Evolutionary conservation across 2,113 vertebrate species (phyloP).

Genomic region (Connochaetes taurinus): DNA sequence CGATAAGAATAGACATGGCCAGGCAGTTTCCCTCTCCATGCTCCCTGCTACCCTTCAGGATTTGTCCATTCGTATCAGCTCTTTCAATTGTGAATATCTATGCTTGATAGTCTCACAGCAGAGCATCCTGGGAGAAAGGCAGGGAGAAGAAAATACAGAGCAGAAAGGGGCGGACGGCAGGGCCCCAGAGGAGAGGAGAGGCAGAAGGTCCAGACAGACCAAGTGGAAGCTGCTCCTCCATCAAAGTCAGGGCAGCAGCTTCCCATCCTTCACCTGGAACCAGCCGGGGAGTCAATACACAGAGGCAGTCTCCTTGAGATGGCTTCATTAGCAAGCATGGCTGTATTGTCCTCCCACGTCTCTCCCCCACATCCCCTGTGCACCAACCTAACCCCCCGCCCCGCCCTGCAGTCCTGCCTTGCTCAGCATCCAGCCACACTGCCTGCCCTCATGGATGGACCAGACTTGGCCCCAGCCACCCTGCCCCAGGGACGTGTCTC

Average conservation of each 20-base stretch:
- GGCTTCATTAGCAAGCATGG: neutral
- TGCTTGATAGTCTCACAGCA: neutral
- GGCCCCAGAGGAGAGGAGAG: neutral
- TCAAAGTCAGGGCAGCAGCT: neutral
- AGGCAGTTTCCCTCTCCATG: neutral
- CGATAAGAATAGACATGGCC: neutral
- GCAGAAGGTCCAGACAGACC: constrained; percentile 2
- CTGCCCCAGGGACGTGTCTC: neutral
- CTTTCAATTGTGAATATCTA: rapidly evolving
- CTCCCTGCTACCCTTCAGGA: too few relatives aligned
- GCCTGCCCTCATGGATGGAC: neutral
- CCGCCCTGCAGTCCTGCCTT: too few relatives aligned
- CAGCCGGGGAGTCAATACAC: neutral
- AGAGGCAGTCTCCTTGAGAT: neutral
- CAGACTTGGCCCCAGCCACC: neutral
- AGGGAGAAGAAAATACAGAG: neutral
- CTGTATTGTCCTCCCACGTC: neutral
- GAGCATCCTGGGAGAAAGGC: neutral
- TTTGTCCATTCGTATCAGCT: neutral
- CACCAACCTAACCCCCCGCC: neutral
- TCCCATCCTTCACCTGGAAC: neutral
- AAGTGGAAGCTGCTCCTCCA: neutral
- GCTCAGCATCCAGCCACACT: neutral
- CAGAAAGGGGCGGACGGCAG: neutral
- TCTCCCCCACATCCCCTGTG: neutral